These are phyloP conservation scores for Falco berigora DNA, from an alignment of 2,797 vertebrate genomes.

Conservation along the genomic window DNA sequence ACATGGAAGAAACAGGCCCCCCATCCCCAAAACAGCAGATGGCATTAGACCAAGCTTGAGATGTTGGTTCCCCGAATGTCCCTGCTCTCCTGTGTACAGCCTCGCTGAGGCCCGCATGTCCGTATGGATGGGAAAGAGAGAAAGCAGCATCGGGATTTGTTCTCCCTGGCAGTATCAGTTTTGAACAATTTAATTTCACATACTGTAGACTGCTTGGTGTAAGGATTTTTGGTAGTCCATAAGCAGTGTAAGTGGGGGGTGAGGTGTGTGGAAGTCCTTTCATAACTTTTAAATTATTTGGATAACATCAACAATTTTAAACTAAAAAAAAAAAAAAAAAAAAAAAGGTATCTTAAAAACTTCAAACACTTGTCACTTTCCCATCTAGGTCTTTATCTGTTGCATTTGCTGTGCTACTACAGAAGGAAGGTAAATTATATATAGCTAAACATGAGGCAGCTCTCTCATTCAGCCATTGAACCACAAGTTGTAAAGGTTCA, in stretches of 20 bases:
- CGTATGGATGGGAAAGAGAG: background rate
- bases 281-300: background rate
- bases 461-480: background rate
- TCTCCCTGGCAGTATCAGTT: background rate
- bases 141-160: background rate
- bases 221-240: background rate
- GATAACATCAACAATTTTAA: background rate
- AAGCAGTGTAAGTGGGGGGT: background rate
- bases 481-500: background rate
- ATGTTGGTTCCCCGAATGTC: background rate
- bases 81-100: background rate
- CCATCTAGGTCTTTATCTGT: background rate
- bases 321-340: background rate
- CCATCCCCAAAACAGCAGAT: background rate
- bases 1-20: background rate
- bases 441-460: background rate
- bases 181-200: background rate
- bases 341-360: background rate
- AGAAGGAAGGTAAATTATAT: background rate
- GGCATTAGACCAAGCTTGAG: background rate
- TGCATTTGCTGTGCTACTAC: background rate
- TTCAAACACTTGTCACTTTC: background rate
- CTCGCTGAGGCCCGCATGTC: background rate
- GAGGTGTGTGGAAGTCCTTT: background rate
- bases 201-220: background rate